Percentiles rank a stretch among this genome's conserved stretches.
Conservation (phyloP, 2,113 vertebrate genomes). For the Ellobius talpinus region DNA sequence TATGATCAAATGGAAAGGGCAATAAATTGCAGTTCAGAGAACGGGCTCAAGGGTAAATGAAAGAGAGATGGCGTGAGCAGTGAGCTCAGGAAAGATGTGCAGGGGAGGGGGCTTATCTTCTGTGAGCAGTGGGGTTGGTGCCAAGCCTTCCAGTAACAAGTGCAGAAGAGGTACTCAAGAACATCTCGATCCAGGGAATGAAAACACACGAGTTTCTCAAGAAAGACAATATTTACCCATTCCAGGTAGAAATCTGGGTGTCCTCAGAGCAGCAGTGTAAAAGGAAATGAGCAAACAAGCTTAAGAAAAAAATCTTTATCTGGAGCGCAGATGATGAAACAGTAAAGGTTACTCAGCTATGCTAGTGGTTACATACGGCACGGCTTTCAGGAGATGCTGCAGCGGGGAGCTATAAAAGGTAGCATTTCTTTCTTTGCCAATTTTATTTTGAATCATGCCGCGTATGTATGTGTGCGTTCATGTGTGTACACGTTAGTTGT, state of each 20-base stretch:
- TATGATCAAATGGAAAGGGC: neutral
- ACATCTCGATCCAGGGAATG: constrained; percentile 8
- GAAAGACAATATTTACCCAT: constrained; percentile 80
- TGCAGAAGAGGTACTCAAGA: constrained; percentile 29
- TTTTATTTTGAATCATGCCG: neutral
- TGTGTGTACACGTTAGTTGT: neutral
- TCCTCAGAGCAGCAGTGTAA: constrained; percentile 76
- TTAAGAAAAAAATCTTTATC: constrained; percentile 61
- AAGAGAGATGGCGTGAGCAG: neutral
- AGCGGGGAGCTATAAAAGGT: neutral
- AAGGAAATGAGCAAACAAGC: constrained; percentile 72
- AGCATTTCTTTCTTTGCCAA: neutral
- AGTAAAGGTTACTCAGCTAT: neutral
- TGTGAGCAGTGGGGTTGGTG: neutral
- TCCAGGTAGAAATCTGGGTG: constrained; percentile 62
- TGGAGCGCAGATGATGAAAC: constrained; percentile 11
- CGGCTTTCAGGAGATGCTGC: neutral
- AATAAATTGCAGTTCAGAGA: neutral
- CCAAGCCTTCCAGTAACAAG: constrained; percentile 42
- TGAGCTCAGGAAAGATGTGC: neutral
- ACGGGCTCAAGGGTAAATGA: constrained; percentile 27
- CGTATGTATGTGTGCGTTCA: neutral
- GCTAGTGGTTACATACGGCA: neutral
- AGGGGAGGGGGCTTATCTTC: neutral
- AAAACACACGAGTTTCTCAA: constrained; percentile 64